Evolutionary conservation across 2,797 vertebrate genomes (phyloP).

Genomic region (Sylvia borin): DNA sequence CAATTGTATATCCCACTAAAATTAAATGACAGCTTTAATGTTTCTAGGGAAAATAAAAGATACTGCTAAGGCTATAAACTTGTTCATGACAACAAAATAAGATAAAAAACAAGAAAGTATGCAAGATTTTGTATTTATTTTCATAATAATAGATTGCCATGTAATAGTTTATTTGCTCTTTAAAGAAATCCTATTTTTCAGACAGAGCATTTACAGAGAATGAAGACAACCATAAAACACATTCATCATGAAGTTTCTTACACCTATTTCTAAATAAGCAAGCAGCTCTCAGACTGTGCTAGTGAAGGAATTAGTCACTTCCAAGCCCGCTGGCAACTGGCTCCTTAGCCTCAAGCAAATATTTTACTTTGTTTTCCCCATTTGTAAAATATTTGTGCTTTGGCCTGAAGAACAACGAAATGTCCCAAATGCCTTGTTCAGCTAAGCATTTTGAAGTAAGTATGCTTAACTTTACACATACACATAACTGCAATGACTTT

Average conservation of each 20-base stretch:
- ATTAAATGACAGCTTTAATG: constrained; percentile 22
- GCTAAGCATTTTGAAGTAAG: not conserved
- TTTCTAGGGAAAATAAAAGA: constrained; percentile 3
- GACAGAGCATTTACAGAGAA: not conserved
- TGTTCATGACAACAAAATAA: not conserved
- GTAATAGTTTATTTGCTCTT: not conserved
- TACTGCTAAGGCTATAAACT: constrained; percentile 14
- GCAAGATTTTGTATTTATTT: not conserved
- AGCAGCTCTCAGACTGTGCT: not conserved
- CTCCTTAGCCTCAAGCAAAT: not conserved
- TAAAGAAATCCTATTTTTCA: not conserved
- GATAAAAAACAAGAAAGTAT: not conserved
- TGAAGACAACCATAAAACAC: not conserved
- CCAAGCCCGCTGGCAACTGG: not conserved
- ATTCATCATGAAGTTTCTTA: not conserved
- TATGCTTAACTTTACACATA: not conserved
- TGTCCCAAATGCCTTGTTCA: not conserved
- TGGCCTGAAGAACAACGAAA: not conserved
- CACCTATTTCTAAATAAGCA: not conserved
- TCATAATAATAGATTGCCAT: not conserved
- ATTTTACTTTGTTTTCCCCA: not conserved
- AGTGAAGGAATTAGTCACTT: not conserved
- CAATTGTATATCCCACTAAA: not conserved
- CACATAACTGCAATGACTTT: not conserved
- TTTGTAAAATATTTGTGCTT: not conserved